Evolutionary conservation across 2,113 vertebrate genomes (phyloP).

Genomic region (Melanerpes aurifrons): DNA sequence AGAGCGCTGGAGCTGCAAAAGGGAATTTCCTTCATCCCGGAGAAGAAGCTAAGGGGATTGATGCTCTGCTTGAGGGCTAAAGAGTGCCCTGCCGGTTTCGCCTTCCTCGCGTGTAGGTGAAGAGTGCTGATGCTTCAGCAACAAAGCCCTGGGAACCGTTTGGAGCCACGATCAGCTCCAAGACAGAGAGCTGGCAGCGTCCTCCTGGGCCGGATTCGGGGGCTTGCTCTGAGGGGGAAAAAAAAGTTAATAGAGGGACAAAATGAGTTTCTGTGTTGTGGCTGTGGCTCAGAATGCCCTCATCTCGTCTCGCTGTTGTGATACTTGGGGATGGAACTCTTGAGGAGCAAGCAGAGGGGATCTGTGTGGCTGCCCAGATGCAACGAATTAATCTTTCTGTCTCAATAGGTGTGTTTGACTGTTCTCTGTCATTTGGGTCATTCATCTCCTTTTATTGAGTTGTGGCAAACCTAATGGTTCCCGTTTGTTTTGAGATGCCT

Average conservation of each 20-base stretch:
- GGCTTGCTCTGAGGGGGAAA: background rate
- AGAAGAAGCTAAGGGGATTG: background rate
- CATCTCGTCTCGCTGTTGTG: background rate
- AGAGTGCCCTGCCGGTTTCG: background rate
- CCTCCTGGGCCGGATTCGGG: background rate
- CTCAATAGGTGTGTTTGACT: background rate
- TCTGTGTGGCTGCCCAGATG: background rate
- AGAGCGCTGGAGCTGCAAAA: background rate
- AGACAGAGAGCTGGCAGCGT: background rate
- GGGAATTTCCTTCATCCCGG: background rate
- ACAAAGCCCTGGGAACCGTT: background rate
- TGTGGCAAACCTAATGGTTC: background rate
- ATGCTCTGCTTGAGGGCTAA: background rate
- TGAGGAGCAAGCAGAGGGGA: background rate
- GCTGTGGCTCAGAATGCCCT: background rate
- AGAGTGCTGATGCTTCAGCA: background rate
- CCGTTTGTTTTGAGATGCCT: background rate
- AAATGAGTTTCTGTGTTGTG: background rate
- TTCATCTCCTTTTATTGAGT: conserved; percentile 3
- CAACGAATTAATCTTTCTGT: background rate
- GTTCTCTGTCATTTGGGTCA: background rate
- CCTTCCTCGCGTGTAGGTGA: background rate
- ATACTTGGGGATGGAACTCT: background rate
- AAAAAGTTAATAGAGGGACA: background rate
- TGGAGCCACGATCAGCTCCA: background rate